Percentiles rank a stretch among this genome's conserved stretches.
phyloP scores from a whole-genome alignment of 2,888 invertebrate species.

The Anthrax anthrax region DNA sequence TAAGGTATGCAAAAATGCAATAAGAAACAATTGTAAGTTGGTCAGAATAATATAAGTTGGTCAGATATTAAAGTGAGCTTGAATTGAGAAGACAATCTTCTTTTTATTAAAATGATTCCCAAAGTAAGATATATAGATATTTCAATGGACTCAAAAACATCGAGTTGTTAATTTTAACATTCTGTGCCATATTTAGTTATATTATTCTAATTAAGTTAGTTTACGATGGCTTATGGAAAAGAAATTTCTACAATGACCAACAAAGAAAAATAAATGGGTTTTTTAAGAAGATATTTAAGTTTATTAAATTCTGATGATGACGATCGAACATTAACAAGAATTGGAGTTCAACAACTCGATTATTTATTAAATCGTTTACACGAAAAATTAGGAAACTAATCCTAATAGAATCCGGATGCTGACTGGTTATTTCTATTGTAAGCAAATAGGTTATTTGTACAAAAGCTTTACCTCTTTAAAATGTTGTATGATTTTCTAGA shows the following conservation, averaged over 20 bases:
- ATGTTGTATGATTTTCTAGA: neutral
- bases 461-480: no score
- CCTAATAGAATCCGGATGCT: neutral
- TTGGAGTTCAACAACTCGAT: neutral
- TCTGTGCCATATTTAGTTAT: no score
- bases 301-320: neutral
- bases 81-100: no score
- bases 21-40: no score
- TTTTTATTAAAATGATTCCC: no score
- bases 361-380: neutral
- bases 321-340: neutral
- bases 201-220: no score
- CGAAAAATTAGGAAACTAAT: neutral
- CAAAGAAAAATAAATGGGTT: conserved; percentile 1
- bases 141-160: no score
- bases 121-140: no score
- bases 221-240: neutral
- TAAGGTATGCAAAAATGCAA: no score
- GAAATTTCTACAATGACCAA: neutral
- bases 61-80: no score
- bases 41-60: no score
- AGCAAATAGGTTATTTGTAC: neutral
- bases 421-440: neutral
- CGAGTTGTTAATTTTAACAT: no score
- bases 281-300: neutral